Evolutionary conservation across 2,888 invertebrate species (phyloP).

Genomic region (Dasysyrphus albostriatus): DNA sequence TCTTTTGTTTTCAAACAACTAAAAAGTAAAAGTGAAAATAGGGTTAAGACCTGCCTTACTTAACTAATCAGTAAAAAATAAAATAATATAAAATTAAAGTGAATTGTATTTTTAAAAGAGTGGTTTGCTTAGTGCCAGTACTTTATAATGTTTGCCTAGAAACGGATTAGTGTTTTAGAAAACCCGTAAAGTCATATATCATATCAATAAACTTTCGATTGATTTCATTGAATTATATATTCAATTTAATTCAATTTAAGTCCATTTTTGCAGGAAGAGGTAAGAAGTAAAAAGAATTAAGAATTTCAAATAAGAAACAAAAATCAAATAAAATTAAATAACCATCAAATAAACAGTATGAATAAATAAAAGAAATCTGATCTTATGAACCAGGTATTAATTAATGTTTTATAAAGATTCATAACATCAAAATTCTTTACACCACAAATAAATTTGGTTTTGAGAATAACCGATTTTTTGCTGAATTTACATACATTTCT

Average conservation of each 20-base stretch:
- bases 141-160: not conserved
- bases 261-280: not conserved
- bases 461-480: too few relatives aligned
- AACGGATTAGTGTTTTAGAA: not conserved
- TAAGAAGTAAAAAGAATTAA: not conserved
- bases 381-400: too few relatives aligned
- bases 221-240: not conserved
- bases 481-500: too few relatives aligned
- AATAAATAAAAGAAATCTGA: too few relatives aligned
- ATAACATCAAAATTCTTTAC: too few relatives aligned
- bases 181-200: not conserved
- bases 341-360: too few relatives aligned
- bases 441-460: too few relatives aligned
- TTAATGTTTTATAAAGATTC: too few relatives aligned
- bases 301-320: not conserved
- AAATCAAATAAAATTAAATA: too few relatives aligned
- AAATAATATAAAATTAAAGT: not conserved
- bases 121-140: not conserved
- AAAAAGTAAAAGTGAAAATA: constrained; percentile 19
- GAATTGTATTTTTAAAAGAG: not conserved
- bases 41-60: not conserved
- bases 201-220: not conserved
- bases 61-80: not conserved
- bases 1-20: constrained; percentile 27
- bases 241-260: not conserved